Evolutionary conservation across 1,140 invertebrate genomes (phyloP).

Genomic region (Drosophila pallidifrons): DNA sequence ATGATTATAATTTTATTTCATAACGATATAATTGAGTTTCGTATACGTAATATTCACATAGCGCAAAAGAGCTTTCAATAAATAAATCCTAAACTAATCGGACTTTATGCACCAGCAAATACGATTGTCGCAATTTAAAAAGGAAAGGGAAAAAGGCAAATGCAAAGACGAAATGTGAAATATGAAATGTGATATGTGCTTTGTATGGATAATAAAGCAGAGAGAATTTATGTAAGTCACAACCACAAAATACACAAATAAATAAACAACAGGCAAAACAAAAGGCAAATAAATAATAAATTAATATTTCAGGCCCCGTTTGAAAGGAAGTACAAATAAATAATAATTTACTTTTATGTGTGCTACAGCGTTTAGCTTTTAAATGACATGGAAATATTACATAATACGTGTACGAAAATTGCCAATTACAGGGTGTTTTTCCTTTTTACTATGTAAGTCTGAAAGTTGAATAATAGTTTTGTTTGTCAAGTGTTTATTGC

Average conservation of each 20-base stretch:
- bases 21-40: background rate
- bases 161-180: background rate
- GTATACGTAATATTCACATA: background rate
- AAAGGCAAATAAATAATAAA: constrained; percentile 75
- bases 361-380: constrained; percentile 55
- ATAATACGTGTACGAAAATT: background rate
- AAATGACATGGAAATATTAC: constrained; percentile 58
- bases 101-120: constrained; percentile 47
- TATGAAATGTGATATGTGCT: constrained; percentile 4
- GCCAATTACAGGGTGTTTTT: constrained; percentile 40
- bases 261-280: constrained; percentile 62
- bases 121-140: constrained; percentile 26
- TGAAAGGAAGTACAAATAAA: constrained; percentile 67
- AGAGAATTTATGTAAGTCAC: constrained; percentile 37
- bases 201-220: constrained; percentile 41
- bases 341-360: constrained; percentile 70
- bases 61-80: background rate
- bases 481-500: background rate
- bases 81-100: background rate
- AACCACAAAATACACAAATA: constrained; percentile 53
- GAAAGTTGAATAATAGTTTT: background rate
- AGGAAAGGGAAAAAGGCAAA: background rate
- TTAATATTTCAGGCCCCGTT: constrained; percentile 46
- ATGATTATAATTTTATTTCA: background rate
- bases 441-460: background rate